phyloP scores from a whole-genome alignment of 2,113 vertebrate genomes.

The Scomber japonicus region DNA sequence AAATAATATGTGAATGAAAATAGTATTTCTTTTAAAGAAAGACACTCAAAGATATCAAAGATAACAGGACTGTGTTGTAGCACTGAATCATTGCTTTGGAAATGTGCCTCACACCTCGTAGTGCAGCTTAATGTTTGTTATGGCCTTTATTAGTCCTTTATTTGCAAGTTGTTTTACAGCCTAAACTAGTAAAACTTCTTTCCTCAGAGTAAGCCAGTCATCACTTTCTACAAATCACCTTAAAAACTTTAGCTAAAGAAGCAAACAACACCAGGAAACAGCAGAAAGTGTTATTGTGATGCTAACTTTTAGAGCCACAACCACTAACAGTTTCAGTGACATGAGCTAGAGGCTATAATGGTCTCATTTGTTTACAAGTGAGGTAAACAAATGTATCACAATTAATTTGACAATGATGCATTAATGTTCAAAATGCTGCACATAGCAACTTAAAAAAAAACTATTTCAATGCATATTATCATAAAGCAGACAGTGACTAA shows the following conservation, averaged over 20 bases:
- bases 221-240: constrained; percentile 20
- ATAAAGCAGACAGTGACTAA: constrained; percentile 64
- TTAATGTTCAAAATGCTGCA: constrained; percentile 65
- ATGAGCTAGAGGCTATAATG: constrained; percentile 37
- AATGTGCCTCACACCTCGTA: too few species aligned
- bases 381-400: constrained; percentile 77
- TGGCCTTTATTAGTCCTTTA: too few species aligned
- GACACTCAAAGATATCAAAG: too few species aligned
- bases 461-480: constrained; percentile 55
- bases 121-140: too few species aligned
- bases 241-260: background rate
- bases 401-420: constrained; percentile 75
- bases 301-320: constrained; percentile 33
- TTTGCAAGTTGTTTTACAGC: too few species aligned
- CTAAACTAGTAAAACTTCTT: too few species aligned
- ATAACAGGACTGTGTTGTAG: too few species aligned
- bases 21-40: too few species aligned
- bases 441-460: constrained; percentile 60
- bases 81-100: too few species aligned
- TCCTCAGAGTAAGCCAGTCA: background rate
- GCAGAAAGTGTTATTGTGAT: background rate
- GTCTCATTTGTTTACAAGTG: constrained; percentile 67
- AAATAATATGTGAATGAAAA: too few species aligned
- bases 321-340: constrained; percentile 36
- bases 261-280: background rate